Conservation (phyloP, 2,888 invertebrate genomes). For the Callyntrura sp. region DNA sequence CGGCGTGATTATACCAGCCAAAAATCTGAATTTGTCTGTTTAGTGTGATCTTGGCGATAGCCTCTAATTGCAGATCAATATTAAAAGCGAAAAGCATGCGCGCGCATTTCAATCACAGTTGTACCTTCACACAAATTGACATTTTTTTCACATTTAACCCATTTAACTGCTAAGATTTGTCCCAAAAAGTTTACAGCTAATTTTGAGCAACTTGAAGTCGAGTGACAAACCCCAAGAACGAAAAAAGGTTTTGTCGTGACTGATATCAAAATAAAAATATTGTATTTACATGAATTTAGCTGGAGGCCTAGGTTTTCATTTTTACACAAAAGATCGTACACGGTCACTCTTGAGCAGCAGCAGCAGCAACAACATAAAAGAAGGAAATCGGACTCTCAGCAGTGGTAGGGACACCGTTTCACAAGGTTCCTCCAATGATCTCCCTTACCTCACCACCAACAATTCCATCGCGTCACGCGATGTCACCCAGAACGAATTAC, state of each 20-base stretch:
- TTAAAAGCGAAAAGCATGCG: background rate
- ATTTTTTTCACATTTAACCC: conserved; percentile 50
- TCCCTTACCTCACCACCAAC: background rate
- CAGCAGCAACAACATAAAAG: conserved; percentile 2
- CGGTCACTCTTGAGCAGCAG: conserved; percentile 13
- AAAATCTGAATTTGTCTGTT: background rate
- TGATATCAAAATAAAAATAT: background rate
- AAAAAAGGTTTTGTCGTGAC: conserved; percentile 5
- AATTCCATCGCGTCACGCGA: background rate
- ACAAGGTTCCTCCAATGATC: conserved; percentile 44
- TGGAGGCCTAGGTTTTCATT: conserved; percentile 76
- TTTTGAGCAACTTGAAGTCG: conserved; percentile 4
- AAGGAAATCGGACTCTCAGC: background rate
- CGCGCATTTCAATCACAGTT: background rate
- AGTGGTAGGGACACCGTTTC: background rate
- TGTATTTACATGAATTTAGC: conserved; percentile 44
- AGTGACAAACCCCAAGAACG: background rate
- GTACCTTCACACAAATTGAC: conserved; percentile 50
- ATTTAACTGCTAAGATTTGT: conserved; percentile 1
- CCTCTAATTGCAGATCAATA: conserved; percentile 38
- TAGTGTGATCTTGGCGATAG: conserved; percentile 35
- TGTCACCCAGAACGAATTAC: conserved; percentile 61
- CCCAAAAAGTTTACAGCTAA: conserved; percentile 29
- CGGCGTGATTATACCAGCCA: background rate
- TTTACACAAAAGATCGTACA: conserved; percentile 65